These are phyloP conservation scores for Adoxophyes honmai DNA, from an alignment of 1,140 invertebrate species.

Conservation along the genomic window DNA sequence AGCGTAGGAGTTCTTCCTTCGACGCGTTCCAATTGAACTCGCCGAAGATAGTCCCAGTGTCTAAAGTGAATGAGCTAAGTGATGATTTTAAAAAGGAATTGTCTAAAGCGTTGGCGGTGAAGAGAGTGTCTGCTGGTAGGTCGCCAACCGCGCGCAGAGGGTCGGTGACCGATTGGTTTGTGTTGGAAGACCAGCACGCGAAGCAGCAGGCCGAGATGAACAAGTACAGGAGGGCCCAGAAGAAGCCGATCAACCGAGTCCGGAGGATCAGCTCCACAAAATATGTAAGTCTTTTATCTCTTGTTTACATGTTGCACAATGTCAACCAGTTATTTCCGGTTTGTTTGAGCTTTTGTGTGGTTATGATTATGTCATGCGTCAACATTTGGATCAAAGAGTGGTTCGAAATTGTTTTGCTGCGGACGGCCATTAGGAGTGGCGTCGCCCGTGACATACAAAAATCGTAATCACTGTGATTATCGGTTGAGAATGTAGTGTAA, in stretches of 20 bases:
- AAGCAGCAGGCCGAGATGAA: slow-evolving; percentile 30
- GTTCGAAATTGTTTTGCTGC: too few species aligned
- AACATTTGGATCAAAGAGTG: too few species aligned
- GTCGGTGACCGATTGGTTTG: slow-evolving; percentile 67
- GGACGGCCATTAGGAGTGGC: too few species aligned
- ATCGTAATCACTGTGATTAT: too few species aligned
- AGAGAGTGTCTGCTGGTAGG: slow-evolving; percentile 26
- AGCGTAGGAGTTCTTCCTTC: slow-evolving; percentile 58
- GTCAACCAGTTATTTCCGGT: too few species aligned
- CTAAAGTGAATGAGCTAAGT: slow-evolving; percentile 50
- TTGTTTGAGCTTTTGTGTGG: too few species aligned
- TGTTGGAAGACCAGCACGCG: slow-evolving; percentile 49
- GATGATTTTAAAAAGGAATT: slow-evolving; percentile 62
- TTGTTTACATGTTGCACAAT: too few species aligned
- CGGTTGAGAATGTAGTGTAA: too few species aligned
- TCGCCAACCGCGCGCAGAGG: slow-evolving; percentile 38
- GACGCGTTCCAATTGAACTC: slow-evolving; percentile 40
- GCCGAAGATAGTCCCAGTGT: slow-evolving; percentile 58
- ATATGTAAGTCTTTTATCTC: slow-evolving; percentile 58
- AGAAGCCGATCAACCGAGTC: slow-evolving; percentile 54
- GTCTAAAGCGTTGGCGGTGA: slow-evolving; percentile 40
- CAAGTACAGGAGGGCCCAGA: slow-evolving; percentile 56
- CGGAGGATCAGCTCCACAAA: slow-evolving; percentile 68
- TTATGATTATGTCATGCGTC: too few species aligned
- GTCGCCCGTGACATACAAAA: too few species aligned